Evolutionary conservation across 2,113 vertebrate genomes (phyloP).

Genomic region (Eudyptes chrysolophus): DNA sequence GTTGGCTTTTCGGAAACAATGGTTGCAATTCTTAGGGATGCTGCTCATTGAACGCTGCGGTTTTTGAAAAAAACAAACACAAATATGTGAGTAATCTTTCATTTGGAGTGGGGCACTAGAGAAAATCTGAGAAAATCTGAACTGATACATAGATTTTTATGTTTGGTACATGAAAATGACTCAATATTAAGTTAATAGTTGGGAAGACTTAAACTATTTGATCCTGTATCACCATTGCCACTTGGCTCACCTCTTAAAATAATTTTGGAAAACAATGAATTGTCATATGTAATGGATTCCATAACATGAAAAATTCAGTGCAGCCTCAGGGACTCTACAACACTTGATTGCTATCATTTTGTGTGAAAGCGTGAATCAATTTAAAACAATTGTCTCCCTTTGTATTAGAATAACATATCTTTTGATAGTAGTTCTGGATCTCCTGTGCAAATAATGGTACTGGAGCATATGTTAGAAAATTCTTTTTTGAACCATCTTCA

Average conservation of each 20-base stretch:
- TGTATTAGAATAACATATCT: not conserved
- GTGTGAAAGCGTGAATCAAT: slow-evolving; percentile 2
- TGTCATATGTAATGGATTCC: not conserved
- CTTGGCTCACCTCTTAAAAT: not conserved
- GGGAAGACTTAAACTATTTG: not conserved
- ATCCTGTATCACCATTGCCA: not conserved
- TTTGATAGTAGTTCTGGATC: slow-evolving; percentile 8
- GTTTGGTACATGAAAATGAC: not conserved
- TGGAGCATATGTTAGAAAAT: slow-evolving; percentile 24
- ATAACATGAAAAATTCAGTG: not conserved
- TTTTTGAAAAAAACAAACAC: not conserved
- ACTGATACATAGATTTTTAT: not conserved
- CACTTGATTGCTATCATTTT: not conserved
- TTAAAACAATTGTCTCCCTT: slow-evolving; percentile 10
- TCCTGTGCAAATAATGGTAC: slow-evolving; percentile 55
- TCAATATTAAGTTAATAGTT: not conserved
- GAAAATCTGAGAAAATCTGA: not conserved
- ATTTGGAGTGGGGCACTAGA: not conserved
- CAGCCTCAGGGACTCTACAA: not conserved
- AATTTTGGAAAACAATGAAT: slow-evolving; percentile 1
- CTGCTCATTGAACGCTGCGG: not conserved
- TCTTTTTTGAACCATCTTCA: slow-evolving; percentile 66
- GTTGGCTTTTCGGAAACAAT: not conserved
- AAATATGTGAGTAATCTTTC: not conserved
- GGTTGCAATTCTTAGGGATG: not conserved